Percentiles rank a stretch among this genome's conserved stretches.
These are phyloP conservation scores for Sus cebifrons DNA, from an alignment of 2,797 vertebrate genomes.

Conservation along the genomic window DNA sequence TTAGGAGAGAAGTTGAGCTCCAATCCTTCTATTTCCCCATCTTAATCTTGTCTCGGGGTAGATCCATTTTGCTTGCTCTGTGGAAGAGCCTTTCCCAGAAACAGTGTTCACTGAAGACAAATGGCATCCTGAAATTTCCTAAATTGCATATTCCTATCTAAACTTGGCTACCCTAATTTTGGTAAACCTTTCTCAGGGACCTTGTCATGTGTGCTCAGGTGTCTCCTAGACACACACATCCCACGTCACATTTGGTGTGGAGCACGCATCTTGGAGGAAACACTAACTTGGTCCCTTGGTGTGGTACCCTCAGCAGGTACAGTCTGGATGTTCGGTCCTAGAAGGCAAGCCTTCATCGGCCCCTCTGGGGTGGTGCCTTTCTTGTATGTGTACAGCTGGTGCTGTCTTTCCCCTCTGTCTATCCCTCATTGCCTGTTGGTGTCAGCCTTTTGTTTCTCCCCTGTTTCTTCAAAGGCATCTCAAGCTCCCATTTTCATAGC, in stretches of 20 bases:
- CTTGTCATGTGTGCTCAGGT: not conserved
- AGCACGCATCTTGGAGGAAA: not conserved
- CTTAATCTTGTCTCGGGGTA: too few species aligned
- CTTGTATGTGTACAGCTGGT: not conserved
- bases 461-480: not conserved
- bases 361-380: not conserved
- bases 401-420: not conserved
- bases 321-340: too few species aligned
- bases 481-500: not conserved
- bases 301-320: not conserved
- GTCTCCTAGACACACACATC: not conserved
- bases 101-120: not conserved
- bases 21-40: too few species aligned
- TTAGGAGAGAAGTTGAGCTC: too few species aligned
- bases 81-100: not conserved
- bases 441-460: not conserved
- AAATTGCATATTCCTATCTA: not conserved
- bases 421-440: not conserved
- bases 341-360: not conserved
- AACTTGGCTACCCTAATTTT: not conserved
- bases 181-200: not conserved
- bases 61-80: not conserved
- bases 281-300: accelerated
- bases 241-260: not conserved
- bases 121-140: not conserved